These are phyloP conservation scores for Zaprionus nigranus DNA, from an alignment of 1,140 invertebrate species.

Conservation along the genomic window DNA sequence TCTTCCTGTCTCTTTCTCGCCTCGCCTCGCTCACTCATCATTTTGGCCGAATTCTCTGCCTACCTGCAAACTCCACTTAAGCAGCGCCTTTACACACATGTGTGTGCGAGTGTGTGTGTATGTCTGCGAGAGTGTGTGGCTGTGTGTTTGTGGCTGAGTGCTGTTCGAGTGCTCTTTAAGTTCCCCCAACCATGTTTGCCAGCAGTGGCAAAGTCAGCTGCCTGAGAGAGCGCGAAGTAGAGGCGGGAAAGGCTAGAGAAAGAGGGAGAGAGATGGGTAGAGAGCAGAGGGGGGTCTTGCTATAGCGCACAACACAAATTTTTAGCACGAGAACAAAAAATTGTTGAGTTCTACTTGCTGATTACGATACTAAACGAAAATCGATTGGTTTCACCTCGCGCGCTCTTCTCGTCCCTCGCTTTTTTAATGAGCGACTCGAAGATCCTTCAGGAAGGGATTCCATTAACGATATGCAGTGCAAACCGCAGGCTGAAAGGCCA, in stretches of 20 bases:
- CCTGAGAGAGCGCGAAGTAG: too few species aligned
- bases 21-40: conserved; percentile 21
- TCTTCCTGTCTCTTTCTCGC: conserved; percentile 10
- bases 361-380: conserved; percentile 83
- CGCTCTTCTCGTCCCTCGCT: background rate
- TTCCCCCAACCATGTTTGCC: conserved; percentile 65
- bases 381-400: conserved; percentile 66
- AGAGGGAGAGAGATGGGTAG: conserved; percentile 9
- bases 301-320: conserved; percentile 80
- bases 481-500: conserved; percentile 8
- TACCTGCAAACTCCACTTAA: conserved; percentile 75
- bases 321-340: conserved; percentile 77
- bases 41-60: conserved; percentile 35
- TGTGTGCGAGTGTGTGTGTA: conserved; percentile 39
- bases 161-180: conserved; percentile 81
- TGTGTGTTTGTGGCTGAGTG: conserved; percentile 73
- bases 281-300: conserved; percentile 51
- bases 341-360: conserved; percentile 62
- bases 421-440: conserved; percentile 57
- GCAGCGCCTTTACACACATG: conserved; percentile 68
- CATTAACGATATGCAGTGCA: conserved; percentile 67
- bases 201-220: too few species aligned
- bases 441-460: conserved; percentile 57
- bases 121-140: conserved; percentile 25
- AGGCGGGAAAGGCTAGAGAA: too few species aligned